Base-by-base conservation (phyloP, 2,113 vertebrate genomes). In the Myotis davidii region DNA sequence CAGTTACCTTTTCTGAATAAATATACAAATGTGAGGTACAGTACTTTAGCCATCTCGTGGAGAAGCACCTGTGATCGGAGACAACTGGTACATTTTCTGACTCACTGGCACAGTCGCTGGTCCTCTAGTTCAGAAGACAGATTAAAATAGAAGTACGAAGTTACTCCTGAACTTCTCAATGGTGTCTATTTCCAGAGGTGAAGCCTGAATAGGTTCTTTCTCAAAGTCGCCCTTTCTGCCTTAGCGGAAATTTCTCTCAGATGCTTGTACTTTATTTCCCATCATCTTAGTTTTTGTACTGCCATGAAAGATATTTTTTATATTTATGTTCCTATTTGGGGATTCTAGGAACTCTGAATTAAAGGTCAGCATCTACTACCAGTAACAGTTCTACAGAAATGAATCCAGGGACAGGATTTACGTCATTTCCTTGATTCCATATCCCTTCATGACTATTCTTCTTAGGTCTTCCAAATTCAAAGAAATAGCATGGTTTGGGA, bases 391-490 rank as follows among this genome's bases (percentile, higher is more conserved):
- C 29, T 69, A 10, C 29, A 92, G 56, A 90, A 90, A 10, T 67
- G 13, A 89, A 95, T 39, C n/a, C 88, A 85, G 50, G 69, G 54
- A 90, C 45, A 87, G 70, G 37, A 50, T 50, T 20, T 76, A 17
- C 18, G 32, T 70, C 27, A 50, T 37, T 85, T 5, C 39, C 52
- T 81, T 87, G 52, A 92, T 85, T 81, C 29, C 34, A 34, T 23
- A 9, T n/a, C 3, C 56, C 83, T 85, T 88, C 65, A 73, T 76
- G 95, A 93, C 88, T 81, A 76, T 97, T 92, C 42, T 64, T 84
- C 17, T 76, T 37, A 73, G 72, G 39, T 13, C 83, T 89, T 88
- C 48, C 37, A 92, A 34, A 76, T 92, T 48, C 69, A 89, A 88
- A 93, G 16, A 9, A 23, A 74, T 91, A 39, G 14, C 6, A 77